Percentiles rank a stretch among this genome's conserved stretches.
Evolutionary conservation across 2,113 vertebrate species (phyloP).

Genomic region (Dasypus novemcinctus): DNA sequence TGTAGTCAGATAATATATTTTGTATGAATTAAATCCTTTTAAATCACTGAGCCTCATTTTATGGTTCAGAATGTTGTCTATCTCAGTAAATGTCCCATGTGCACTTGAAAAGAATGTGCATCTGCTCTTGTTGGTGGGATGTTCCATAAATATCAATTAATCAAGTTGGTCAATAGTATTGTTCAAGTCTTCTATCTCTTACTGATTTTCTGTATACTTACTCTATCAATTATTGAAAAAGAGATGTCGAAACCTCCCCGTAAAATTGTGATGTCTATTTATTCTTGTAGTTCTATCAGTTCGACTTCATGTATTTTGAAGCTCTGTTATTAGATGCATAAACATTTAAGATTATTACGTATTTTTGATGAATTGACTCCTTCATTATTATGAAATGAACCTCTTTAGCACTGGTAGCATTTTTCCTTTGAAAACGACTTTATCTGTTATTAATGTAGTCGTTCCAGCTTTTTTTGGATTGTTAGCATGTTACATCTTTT

Average conservation of each 20-base stretch:
- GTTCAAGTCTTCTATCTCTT: background rate
- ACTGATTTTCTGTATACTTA: background rate
- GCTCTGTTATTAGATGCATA: background rate
- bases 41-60: background rate
- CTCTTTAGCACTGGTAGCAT: background rate
- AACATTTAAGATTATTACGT: background rate
- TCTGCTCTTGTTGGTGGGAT: background rate
- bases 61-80: background rate
- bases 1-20: background rate
- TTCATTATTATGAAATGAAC: background rate
- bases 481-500: background rate
- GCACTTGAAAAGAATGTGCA: background rate
- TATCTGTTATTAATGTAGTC: background rate
- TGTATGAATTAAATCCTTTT: background rate
- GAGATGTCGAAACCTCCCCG: background rate
- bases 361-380: background rate
- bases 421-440: background rate
- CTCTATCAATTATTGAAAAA: background rate
- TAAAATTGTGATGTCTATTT: background rate
- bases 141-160: background rate
- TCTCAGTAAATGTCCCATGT: background rate
- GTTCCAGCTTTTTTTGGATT: background rate
- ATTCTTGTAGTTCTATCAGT: background rate
- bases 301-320: slow-evolving; percentile 7
- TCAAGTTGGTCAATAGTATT: background rate